phyloP scores from a whole-genome alignment of 2,888 invertebrate species.

The Thumatha senex region DNA sequence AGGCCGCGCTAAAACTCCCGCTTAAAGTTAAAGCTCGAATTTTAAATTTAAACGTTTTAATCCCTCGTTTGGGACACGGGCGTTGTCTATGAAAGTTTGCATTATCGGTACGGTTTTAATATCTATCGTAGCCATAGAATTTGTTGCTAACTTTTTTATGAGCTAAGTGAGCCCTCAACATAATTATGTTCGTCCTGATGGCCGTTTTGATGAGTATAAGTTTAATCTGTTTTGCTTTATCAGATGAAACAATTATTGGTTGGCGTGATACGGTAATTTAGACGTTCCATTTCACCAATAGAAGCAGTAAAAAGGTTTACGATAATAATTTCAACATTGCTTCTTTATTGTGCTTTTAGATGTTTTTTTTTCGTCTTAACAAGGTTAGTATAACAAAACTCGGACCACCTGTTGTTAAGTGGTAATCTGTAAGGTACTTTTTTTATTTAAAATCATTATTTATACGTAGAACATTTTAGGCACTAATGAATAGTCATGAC shows the following conservation, averaged over 20 bases:
- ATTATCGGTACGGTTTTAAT: conserved; percentile 18
- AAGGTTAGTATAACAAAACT: not conserved
- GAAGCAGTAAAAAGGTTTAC: not conserved
- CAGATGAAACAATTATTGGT: not conserved
- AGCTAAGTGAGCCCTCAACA: conserved; percentile 13
- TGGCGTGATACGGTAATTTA: not conserved
- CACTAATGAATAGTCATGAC: too few species aligned
- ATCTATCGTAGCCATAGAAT: conserved; percentile 10
- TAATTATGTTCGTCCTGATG: conserved; percentile 19
- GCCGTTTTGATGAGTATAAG: conserved; percentile 15
- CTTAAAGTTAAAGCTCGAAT: conserved; percentile 17
- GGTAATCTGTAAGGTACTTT: too few species aligned
- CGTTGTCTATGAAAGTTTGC: conserved; percentile 23
- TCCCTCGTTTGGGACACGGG: conserved; percentile 14
- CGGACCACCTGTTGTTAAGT: too few species aligned
- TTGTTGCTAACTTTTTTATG: conserved; percentile 25
- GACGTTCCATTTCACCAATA: not conserved
- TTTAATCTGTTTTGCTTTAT: conserved; percentile 23
- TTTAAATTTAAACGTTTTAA: conserved; percentile 35
- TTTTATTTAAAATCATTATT: too few species aligned
- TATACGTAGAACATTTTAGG: too few species aligned
- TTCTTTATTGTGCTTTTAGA: not conserved
- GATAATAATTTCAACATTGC: not conserved
- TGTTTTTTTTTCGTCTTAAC: not conserved
- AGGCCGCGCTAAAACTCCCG: not conserved